These are phyloP conservation scores for Megaustenia siamemsis DNA, from an alignment of 2,888 invertebrate species.

Conservation along the genomic window DNA sequence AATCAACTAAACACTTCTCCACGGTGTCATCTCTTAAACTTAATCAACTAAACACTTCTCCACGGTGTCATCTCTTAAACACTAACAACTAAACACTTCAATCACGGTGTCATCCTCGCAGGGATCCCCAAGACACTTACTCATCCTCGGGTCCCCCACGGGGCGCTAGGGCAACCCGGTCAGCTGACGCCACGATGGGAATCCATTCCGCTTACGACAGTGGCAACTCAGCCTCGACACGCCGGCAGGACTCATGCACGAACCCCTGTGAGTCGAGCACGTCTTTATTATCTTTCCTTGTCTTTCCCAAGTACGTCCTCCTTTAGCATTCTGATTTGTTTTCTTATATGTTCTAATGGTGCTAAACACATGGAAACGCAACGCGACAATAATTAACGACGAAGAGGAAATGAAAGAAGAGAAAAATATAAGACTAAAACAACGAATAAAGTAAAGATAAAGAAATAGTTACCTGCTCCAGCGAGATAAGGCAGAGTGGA, in stretches of 20 bases:
- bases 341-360: too few species aligned
- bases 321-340: background rate
- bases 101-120: background rate
- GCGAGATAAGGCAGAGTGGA: too few species aligned
- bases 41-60: too few species aligned
- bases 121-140: background rate
- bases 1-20: too few species aligned
- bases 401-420: too few species aligned
- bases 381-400: too few species aligned
- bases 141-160: background rate
- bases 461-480: too few species aligned
- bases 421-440: too few species aligned
- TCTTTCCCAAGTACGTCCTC: background rate
- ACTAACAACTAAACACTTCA: background rate
- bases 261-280: constrained; percentile 37
- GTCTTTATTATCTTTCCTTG: background rate
- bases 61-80: too few species aligned
- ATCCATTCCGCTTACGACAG: background rate
- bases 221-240: constrained; percentile 47
- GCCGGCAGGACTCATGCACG: constrained; percentile 35
- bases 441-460: too few species aligned
- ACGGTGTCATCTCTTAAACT: too few species aligned
- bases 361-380: too few species aligned
- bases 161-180: background rate
- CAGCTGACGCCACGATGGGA: background rate